Conservation (phyloP, 2,113 vertebrate genomes). For the Oceanites oceanicus region DNA sequence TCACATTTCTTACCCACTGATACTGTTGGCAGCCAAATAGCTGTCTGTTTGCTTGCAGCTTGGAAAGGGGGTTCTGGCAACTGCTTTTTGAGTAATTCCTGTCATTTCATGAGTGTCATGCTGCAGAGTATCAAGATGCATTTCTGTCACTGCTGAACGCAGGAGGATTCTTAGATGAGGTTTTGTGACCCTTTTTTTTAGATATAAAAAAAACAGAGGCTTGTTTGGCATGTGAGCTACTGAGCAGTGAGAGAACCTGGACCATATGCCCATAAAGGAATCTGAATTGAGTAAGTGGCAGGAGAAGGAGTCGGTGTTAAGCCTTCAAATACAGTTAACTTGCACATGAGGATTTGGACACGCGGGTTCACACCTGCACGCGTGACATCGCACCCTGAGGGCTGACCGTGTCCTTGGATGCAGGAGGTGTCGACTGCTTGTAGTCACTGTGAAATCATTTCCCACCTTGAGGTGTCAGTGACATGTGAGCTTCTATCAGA, state of each 20-base stretch:
- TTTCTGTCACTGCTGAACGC: not conserved
- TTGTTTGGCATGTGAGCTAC: not conserved
- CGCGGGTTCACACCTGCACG: accelerated
- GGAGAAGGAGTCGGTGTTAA: not conserved
- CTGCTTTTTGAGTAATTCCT: not conserved
- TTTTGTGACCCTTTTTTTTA: not conserved
- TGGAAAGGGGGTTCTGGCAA: not conserved
- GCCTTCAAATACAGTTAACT: not conserved
- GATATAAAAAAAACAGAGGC: not conserved
- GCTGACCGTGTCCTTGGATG: accelerated
- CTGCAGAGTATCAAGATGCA: not conserved
- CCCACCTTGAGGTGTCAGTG: not conserved
- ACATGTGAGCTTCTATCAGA: not conserved
- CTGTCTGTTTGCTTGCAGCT: not conserved
- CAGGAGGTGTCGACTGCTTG: not conserved
- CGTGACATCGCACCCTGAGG: not conserved
- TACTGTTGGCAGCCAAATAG: not conserved
- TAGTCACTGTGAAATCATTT: not conserved
- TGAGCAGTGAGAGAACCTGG: not conserved
- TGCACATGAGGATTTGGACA: not conserved
- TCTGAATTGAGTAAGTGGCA: not conserved
- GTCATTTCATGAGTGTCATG: not conserved
- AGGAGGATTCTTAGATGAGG: not conserved
- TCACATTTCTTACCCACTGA: not conserved
- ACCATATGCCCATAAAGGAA: not conserved